Percentiles rank a stretch among this genome's conserved stretches.
Conservation (phyloP, 2,888 invertebrate species). For the Eubasilissa splendida region DNA sequence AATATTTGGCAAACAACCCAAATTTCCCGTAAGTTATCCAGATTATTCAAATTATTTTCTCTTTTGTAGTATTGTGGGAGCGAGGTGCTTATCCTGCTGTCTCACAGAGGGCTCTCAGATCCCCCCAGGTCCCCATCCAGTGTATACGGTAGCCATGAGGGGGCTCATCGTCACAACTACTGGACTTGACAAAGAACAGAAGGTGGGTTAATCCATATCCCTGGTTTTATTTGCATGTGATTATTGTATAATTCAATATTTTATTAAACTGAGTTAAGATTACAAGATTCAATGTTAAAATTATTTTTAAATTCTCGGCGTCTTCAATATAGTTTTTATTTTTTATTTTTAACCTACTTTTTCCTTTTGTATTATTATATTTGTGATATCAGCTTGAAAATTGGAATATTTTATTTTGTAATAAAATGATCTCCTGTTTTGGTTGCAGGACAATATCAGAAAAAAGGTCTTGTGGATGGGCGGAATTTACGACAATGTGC, state of each 20-base stretch:
- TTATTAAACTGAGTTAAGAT: no score
- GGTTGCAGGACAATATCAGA: constrained; percentile 72
- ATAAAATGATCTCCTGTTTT: background rate
- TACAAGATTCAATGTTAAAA: no score
- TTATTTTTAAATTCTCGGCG: no score
- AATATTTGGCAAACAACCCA: no score
- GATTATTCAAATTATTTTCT: constrained; percentile 59
- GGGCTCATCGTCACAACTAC: constrained; percentile 79
- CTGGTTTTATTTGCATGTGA: no score
- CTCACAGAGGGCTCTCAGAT: constrained; percentile 80
- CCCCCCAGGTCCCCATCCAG: constrained; percentile 82
- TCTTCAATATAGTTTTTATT: no score
- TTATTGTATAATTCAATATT: no score
- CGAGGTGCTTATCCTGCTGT: constrained; percentile 84
- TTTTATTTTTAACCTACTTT: no score
- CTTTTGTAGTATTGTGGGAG: constrained; percentile 82
- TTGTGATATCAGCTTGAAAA: no score
- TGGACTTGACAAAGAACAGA: constrained; percentile 69
- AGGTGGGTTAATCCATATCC: constrained; percentile 62
- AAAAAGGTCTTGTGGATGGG: constrained; percentile 84
- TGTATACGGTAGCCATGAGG: constrained; percentile 88
- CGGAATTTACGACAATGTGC: constrained; percentile 77
- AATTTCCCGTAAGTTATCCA: no score
- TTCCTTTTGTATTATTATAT: no score
- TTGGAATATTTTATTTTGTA: no score